phyloP scores from a whole-genome alignment of 2,797 vertebrate genomes.

The Chlorospingus flavigularis region DNA sequence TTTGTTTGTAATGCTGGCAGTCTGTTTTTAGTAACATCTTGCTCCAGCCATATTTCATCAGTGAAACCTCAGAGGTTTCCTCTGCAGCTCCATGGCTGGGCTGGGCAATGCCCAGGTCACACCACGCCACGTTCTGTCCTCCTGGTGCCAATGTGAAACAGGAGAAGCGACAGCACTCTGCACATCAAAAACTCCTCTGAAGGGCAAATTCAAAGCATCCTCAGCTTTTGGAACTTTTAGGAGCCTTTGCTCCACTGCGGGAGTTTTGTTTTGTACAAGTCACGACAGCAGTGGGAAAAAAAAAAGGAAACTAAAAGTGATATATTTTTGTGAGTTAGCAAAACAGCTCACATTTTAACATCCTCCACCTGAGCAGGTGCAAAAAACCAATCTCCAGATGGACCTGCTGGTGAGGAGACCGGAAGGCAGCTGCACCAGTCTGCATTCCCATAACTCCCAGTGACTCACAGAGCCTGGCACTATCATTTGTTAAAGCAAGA shows the following conservation, averaged over 20 bases:
- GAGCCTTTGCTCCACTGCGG: accelerated
- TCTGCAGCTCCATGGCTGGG: neutral
- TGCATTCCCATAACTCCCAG: neutral
- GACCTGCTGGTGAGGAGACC: neutral
- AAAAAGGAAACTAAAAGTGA: neutral
- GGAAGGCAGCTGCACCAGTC: neutral
- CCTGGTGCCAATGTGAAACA: conserved; percentile 2
- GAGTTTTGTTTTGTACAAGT: neutral
- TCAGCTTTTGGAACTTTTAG: neutral
- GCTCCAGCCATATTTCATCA: neutral
- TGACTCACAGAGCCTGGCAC: conserved; percentile 33
- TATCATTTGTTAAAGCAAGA: conserved; percentile 57
- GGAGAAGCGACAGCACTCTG: conserved; percentile 20
- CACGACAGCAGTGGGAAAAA: accelerated
- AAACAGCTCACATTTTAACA: neutral
- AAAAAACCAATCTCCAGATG: neutral
- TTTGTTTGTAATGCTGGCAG: neutral
- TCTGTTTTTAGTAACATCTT: neutral
- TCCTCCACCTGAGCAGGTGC: neutral
- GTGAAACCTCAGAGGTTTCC: neutral
- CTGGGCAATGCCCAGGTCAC: neutral
- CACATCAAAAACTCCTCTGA: neutral
- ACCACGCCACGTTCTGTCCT: neutral
- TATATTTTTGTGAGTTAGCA: neutral
- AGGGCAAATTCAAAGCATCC: conserved; percentile 39